Evolutionary conservation across 2,113 vertebrate genomes (phyloP).

Genomic region (Micronisus gabar): DNA sequence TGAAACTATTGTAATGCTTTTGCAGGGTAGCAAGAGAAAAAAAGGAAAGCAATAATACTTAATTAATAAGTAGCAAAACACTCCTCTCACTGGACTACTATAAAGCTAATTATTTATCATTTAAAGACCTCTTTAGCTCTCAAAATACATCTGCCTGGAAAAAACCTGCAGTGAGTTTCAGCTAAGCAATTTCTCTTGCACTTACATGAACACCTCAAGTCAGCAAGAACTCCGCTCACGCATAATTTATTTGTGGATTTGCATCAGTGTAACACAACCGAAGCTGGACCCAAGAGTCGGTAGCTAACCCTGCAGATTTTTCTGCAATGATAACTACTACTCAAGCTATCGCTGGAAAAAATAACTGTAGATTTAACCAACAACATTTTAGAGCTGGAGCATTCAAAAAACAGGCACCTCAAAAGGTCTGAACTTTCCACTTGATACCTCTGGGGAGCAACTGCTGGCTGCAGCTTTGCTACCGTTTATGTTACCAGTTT

Average conservation of each 20-base stretch:
- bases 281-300: background rate
- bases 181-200: background rate
- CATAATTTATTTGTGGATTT: background rate
- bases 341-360: background rate
- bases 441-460: background rate
- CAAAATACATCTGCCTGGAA: background rate
- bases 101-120: background rate
- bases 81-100: background rate
- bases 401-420: background rate
- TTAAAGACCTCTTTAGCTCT: background rate
- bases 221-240: background rate
- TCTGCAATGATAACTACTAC: background rate
- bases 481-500: background rate
- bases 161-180: background rate
- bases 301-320: background rate
- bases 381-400: background rate
- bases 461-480: background rate
- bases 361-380: background rate
- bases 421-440: background rate
- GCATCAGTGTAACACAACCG: background rate
- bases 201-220: background rate
- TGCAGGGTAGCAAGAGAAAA: background rate
- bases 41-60: background rate
- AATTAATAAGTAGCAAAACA: background rate
- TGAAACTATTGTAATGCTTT: background rate